Conservation (phyloP, 2,797 vertebrate genomes). For the Neostethus bicornis region DNA sequence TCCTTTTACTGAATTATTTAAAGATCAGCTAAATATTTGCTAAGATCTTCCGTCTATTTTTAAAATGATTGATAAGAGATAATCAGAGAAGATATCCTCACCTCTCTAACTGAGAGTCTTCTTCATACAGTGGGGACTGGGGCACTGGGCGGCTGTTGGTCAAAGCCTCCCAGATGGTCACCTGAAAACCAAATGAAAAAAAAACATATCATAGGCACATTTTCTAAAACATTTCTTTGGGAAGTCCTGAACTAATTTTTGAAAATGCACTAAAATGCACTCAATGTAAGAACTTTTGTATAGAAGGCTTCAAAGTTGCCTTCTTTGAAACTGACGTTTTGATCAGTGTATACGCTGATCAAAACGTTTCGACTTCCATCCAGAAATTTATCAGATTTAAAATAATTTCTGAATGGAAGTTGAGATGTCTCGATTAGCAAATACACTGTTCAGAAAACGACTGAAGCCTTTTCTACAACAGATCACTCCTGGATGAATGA, state of each 20-base stretch:
- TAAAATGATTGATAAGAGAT: background rate
- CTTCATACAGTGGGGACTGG: conserved; percentile 83
- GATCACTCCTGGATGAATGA: too few species aligned
- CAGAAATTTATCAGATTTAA: too few species aligned
- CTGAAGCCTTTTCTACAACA: too few species aligned
- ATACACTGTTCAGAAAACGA: too few species aligned
- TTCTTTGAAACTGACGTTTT: too few species aligned
- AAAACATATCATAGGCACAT: background rate
- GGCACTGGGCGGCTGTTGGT: conserved; percentile 88
- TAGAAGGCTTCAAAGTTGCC: too few species aligned
- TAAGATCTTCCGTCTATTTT: background rate
- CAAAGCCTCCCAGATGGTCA: conserved; percentile 95
- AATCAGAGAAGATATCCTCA: conserved; percentile 41
- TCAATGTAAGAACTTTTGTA: too few species aligned
- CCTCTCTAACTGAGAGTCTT: conserved; percentile 91
- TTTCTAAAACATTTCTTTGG: background rate
- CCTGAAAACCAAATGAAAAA: conserved; percentile 68
- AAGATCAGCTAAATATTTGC: background rate
- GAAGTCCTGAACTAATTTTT: background rate
- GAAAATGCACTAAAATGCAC: background rate
- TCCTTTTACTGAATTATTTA: background rate
- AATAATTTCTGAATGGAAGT: too few species aligned
- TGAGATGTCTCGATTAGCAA: too few species aligned
- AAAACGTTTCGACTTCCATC: too few species aligned
- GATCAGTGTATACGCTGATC: too few species aligned